Evolutionary conservation across 2,797 vertebrate species (phyloP), one percentile per base, ranked within the genome.

Genomic region (Synanceia verrucosa): DNA sequence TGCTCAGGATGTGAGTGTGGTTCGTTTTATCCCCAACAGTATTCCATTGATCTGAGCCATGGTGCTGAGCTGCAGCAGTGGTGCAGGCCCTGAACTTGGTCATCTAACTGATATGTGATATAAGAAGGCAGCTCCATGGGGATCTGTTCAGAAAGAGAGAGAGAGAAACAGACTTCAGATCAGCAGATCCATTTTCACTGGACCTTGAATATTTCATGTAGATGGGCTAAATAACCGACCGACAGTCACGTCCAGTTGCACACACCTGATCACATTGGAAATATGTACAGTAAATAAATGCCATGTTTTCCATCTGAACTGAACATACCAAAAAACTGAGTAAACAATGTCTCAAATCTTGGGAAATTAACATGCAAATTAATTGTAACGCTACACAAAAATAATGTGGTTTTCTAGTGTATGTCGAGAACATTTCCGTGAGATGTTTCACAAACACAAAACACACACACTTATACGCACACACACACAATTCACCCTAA

Each of bases 151-250:
- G 94, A 92, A 46, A 60, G 77, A 68, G 79, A 65, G 78, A 73
- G 44, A 53, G 65, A 78, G 65, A 85, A 79, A 87, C 93, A 94
- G 94, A 95, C 93, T 90, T 93, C 88, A 90, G 91, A 93, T 92
- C 90, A 90, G 88, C 81, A 89, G 96, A 97, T 99, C 94, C 39
- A 86, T 96, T 97, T 98, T 90, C 93, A 92, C 82, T 79, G 86
- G 84, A 94, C 88, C 84, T 91, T 95, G 84, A 95, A 93, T 95
- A 94, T 94, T 94, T 94, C 85, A 94, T 94, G 91, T 70, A 73
- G 83, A 93, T 84, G 85, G 82, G 74, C 83, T 81, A 77, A 87
- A 89, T 85, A 90, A 88, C 86, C 82, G 76, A 43, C 81, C 66
- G 66, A 84, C 79, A 80, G 86, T 78, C 75, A 81, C 83, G 83